These are phyloP conservation scores for Manis javanica DNA, from an alignment of 2,797 vertebrate genomes.

Conservation along the genomic window DNA sequence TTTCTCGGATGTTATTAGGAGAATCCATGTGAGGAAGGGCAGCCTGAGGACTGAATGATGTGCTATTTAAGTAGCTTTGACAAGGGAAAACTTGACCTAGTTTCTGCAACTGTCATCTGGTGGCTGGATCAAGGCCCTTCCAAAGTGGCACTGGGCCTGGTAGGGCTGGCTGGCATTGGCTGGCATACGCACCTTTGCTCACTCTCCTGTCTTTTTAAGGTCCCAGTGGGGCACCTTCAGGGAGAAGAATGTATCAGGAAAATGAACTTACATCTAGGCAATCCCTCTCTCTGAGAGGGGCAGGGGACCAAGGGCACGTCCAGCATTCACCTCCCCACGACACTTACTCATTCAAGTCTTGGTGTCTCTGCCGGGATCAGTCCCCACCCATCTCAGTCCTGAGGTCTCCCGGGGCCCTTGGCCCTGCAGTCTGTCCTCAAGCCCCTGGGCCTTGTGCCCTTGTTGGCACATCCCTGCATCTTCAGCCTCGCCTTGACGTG, in stretches of 20 bases:
- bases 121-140: background rate
- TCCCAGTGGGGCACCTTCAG: background rate
- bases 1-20: background rate
- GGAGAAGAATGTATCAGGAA: background rate
- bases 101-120: slow-evolving; percentile 47
- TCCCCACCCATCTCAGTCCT: background rate
- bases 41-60: background rate
- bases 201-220: background rate
- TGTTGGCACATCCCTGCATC: background rate
- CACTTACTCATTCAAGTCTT: background rate
- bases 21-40: background rate
- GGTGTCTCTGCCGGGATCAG: background rate
- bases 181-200: background rate
- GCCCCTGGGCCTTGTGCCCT: background rate
- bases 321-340: background rate
- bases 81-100: background rate
- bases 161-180: background rate
- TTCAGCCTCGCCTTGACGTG: background rate
- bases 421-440: background rate
- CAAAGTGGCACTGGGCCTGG: background rate
- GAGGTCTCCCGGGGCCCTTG: background rate
- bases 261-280: background rate
- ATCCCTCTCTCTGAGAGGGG: background rate
- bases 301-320: background rate
- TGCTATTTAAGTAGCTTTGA: background rate